Percentiles rank a stretch among this genome's conserved stretches.
phyloP scores from a whole-genome alignment of 2,888 invertebrate species.

The Drosophila buzzatii region DNA sequence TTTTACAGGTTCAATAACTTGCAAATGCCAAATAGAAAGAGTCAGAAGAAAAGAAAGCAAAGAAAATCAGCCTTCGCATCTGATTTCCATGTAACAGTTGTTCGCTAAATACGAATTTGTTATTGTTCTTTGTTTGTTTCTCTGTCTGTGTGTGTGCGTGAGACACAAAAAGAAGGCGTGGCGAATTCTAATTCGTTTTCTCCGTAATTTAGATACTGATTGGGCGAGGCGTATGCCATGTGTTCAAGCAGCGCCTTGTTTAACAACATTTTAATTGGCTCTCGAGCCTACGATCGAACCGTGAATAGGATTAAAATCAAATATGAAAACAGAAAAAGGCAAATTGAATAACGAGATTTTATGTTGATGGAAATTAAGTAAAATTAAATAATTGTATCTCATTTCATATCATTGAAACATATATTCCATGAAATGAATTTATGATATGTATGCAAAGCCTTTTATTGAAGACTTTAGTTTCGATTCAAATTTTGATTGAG shows the following conservation, averaged over 20 bases:
- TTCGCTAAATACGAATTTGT: conserved; percentile 37
- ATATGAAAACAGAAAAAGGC: neutral
- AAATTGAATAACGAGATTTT: neutral
- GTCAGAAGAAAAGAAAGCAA: neutral
- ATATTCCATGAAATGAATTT: neutral
- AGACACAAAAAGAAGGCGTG: conserved; percentile 29
- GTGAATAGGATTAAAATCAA: neutral
- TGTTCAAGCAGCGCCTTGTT: conserved; percentile 23
- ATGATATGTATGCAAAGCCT: no score
- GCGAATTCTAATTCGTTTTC: conserved; percentile 53
- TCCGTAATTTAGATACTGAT: conserved; percentile 46
- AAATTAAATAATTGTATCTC: no score
- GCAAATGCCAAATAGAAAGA: conserved; percentile 21
- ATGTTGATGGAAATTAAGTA: no score
- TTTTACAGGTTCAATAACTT: conserved; percentile 77
- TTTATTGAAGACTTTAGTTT: neutral
- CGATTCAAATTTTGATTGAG: neutral
- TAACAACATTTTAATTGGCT: conserved; percentile 44
- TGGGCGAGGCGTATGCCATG: conserved; percentile 8
- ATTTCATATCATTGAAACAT: neutral
- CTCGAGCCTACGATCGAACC: conserved; percentile 3
- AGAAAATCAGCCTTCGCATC: conserved; percentile 28
- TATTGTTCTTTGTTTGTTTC: conserved; percentile 18
- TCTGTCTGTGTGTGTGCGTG: neutral
- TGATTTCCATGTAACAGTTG: conserved; percentile 73